Conservation (phyloP, 64 coral and sea anemone species). For the Dendrophyllia cribrosa region DNA sequence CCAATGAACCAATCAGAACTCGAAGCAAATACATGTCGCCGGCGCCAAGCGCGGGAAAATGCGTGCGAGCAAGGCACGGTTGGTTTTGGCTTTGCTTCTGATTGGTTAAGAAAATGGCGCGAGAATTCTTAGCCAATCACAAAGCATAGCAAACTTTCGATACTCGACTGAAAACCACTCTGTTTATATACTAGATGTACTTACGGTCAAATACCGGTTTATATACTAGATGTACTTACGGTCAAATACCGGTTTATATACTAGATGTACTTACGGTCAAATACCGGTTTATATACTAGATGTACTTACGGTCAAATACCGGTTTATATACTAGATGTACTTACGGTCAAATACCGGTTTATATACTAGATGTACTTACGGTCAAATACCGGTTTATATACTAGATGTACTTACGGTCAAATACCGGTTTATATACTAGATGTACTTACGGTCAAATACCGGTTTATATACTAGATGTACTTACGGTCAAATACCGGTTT, state of each 20-base stretch:
- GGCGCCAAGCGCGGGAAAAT: too few species aligned
- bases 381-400: background rate
- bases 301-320: constrained; percentile 49
- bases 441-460: constrained; percentile 49
- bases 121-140: too few species aligned
- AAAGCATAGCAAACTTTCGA: too few species aligned
- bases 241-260: background rate
- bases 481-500: constrained; percentile 44
- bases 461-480: constrained; percentile 16
- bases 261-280: constrained; percentile 47
- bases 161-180: too few species aligned
- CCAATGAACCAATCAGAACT: too few species aligned
- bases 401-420: constrained; percentile 47
- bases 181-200: background rate
- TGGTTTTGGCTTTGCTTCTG: too few species aligned
- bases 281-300: background rate
- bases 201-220: constrained; percentile 44
- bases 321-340: constrained; percentile 16
- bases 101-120: too few species aligned
- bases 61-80: too few species aligned
- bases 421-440: background rate
- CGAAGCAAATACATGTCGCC: too few species aligned
- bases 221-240: constrained; percentile 58
- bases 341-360: constrained; percentile 44
- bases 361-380: constrained; percentile 58